A percentile compares a stretch with the other conserved stretches of the same genome.
phyloP scores from a whole-genome alignment of 2,888 invertebrate species.

The Andrena praecox region DNA sequence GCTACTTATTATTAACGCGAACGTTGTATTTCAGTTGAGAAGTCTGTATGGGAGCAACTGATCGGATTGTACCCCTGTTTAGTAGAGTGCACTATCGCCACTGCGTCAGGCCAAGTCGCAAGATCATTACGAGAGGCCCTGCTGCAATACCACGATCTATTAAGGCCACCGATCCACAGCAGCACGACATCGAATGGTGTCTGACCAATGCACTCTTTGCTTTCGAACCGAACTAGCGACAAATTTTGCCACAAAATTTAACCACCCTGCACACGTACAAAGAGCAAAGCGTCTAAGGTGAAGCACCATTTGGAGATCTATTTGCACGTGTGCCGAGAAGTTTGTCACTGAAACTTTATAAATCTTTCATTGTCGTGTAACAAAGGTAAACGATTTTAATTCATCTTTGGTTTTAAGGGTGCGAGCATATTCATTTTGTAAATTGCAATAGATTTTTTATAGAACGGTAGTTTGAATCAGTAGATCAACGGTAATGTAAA shows the following conservation, averaged over 20 bases:
- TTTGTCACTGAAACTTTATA: slow-evolving; percentile 15
- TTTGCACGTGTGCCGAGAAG: slow-evolving; percentile 2
- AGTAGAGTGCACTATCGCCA: slow-evolving; percentile 93
- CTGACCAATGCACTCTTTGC: slow-evolving; percentile 78
- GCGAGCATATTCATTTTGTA: slow-evolving; percentile 38
- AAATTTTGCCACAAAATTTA: slow-evolving; percentile 42
- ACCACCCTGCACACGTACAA: slow-evolving; percentile 31
- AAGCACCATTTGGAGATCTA: slow-evolving; percentile 30
- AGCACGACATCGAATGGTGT: slow-evolving; percentile 81
- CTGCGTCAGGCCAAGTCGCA: slow-evolving; percentile 92
- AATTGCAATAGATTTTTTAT: slow-evolving; percentile 37
- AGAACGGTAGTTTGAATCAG: slow-evolving; percentile 8
- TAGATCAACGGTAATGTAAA: slow-evolving; percentile 16
- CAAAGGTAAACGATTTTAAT: slow-evolving; percentile 29
- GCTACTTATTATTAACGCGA: not conserved
- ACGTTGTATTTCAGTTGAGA: slow-evolving; percentile 89
- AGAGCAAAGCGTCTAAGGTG: slow-evolving; percentile 31
- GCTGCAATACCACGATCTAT: slow-evolving; percentile 93
- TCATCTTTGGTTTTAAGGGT: slow-evolving; percentile 17
- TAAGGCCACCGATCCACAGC: slow-evolving; percentile 87
- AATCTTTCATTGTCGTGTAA: slow-evolving; percentile 16
- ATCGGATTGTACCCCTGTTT: slow-evolving; percentile 96
- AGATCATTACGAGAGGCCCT: slow-evolving; percentile 93
- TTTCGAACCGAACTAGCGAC: slow-evolving; percentile 62
- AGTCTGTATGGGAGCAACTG: slow-evolving; percentile 96